Evolutionary conservation across 2,888 invertebrate species (phyloP), one percentile per base, ranked within the genome.

Genomic region (Mechanitis mazaeus): DNA sequence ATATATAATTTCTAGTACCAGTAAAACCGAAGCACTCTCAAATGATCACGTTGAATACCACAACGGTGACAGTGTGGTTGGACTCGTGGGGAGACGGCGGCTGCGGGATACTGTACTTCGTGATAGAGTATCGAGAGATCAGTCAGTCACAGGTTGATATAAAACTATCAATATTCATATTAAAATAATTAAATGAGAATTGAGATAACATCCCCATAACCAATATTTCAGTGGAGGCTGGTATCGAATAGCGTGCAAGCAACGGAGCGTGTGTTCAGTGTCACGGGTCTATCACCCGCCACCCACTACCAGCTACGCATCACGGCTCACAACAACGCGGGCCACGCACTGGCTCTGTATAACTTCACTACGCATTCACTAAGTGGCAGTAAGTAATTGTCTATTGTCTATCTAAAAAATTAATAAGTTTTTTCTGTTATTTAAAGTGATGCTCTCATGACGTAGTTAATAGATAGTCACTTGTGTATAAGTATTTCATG

Each of bases 21-120:
- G 93, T 95, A 3, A 94, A 95, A 75, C 95, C 95, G 1, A 94
- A 94, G 73, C 94, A 94, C 74, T 94, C 94, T 0, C 95, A 95
- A 78, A 94, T 95, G 92, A 92, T 95, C 66, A 96, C 96, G 0
- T 93, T 95, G 73, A 96, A 96, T 79, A 94, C 96, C 0, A 96
- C 96, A 0, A 95, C 95, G 61, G 95, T 96, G 59, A 95, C 95
- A 0, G 93, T 96, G 33, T 96, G 96, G 94, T 83, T 97, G 69
- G 95, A 96, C 81, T 94, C 95, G 0, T 97, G 96, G 96, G 95
- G 95, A 46, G 96, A 96, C 74, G 96, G 96, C 1, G 96, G 96
- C 33, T 97, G 96, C 76, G 96, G 96, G 2, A 96, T 97, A 68
- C 91, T 95, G 7, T 95, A 95, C 84, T 97, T 96, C 76, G 94